Percentiles rank a stretch among this genome's conserved stretches.
These are phyloP conservation scores for Baccha elongata DNA, from an alignment of 2,888 invertebrate genomes.

Conservation along the genomic window DNA sequence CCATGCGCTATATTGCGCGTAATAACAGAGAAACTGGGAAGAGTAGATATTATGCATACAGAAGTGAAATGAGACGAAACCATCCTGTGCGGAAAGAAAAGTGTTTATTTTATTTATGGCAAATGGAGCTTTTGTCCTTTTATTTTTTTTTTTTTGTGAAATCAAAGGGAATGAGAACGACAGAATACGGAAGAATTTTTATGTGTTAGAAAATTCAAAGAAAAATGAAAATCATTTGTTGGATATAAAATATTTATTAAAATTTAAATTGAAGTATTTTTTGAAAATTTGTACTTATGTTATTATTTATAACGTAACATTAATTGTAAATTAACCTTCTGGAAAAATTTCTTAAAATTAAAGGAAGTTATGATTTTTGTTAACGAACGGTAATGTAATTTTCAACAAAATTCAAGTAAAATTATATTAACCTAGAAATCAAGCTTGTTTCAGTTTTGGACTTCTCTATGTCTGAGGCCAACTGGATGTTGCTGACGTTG, in stretches of 20 bases:
- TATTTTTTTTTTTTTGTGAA: background rate
- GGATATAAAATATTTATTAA: background rate
- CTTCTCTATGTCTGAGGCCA: no score
- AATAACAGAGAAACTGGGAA: slow-evolving; percentile 27
- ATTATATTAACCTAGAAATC: no score
- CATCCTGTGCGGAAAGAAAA: slow-evolving; percentile 31
- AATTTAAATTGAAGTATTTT: no score
- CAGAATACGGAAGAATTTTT: slow-evolving; percentile 19
- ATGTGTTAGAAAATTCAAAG: slow-evolving; percentile 17
- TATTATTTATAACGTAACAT: no score
- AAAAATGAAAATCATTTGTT: background rate
- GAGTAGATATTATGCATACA: slow-evolving; percentile 13
- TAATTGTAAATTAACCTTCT: no score
- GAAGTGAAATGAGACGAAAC: slow-evolving; percentile 37
- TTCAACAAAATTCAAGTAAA: no score
- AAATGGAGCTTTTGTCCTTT: slow-evolving; percentile 29
- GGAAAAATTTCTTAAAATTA: no score
- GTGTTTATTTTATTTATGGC: slow-evolving; percentile 37
- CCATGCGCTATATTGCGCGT: slow-evolving; percentile 67
- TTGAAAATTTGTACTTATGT: no score
- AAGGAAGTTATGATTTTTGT: no score
- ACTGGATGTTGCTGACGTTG: no score
- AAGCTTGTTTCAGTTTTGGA: no score
- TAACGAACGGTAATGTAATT: no score
- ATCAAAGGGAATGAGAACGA: slow-evolving; percentile 6